Evolutionary conservation across 2,113 vertebrate genomes (phyloP).

Genomic region (Micronycteris hirsuta): DNA sequence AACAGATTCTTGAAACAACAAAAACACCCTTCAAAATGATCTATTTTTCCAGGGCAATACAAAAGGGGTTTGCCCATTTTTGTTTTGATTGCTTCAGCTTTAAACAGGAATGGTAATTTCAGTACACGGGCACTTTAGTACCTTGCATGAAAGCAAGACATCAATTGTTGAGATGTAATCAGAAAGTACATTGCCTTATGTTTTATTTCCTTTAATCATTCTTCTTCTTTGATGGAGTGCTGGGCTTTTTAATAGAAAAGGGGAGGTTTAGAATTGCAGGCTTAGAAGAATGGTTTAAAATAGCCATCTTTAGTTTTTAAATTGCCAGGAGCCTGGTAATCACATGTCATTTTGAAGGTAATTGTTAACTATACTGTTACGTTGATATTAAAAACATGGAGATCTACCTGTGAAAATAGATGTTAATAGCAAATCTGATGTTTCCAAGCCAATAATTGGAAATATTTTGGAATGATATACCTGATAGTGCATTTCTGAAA

Average conservation of each 20-base stretch:
- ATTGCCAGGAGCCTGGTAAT: conserved; percentile 55
- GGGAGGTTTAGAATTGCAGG: conserved; percentile 58
- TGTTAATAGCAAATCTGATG: conserved; percentile 59
- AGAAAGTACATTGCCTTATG: conserved; percentile 72
- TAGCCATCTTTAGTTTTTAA: conserved; percentile 63
- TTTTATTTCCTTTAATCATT: conserved; percentile 75
- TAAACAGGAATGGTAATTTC: conserved; percentile 73
- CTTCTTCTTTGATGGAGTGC: conserved; percentile 57
- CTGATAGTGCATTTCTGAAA: conserved; percentile 39
- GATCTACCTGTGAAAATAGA: conserved; percentile 67
- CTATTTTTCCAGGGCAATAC: conserved; percentile 69
- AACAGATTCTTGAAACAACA: conserved; percentile 72
- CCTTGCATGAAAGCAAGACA: conserved; percentile 70
- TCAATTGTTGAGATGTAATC: conserved; percentile 73
- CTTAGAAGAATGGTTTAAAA: conserved; percentile 66
- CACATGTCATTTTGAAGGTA: conserved; percentile 61
- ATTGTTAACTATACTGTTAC: conserved; percentile 61
- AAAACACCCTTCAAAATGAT: conserved; percentile 73
- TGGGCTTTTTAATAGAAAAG: conserved; percentile 63
- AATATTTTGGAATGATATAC: conserved; percentile 51
- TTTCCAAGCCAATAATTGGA: conserved; percentile 39
- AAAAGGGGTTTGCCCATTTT: conserved; percentile 68
- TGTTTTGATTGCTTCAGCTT: conserved; percentile 71
- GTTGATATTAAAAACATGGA: conserved; percentile 45
- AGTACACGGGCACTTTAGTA: conserved; percentile 60